Conservation (phyloP, 1,140 invertebrate genomes). For the Nebria ingens region DNA sequence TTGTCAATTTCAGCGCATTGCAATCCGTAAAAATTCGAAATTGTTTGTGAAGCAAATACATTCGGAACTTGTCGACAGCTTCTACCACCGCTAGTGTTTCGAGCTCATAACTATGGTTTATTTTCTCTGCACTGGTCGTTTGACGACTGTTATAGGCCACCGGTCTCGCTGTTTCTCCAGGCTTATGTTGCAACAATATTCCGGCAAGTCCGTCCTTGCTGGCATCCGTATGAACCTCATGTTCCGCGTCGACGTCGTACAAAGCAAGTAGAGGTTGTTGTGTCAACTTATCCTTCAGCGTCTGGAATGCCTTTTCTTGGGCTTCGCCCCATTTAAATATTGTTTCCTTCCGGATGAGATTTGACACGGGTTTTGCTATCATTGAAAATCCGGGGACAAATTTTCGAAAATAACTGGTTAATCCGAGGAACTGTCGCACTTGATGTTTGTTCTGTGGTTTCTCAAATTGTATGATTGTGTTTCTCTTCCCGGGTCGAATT, state of each 20-base stretch:
- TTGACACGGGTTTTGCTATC: neutral
- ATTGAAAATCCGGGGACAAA: slow-evolving; percentile 20
- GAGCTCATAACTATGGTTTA: neutral
- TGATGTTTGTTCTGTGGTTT: slow-evolving; percentile 23
- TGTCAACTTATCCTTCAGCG: neutral
- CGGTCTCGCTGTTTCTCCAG: neutral
- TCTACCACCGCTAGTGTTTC: neutral
- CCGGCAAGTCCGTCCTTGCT: slow-evolving; percentile 25
- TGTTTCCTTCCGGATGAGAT: neutral
- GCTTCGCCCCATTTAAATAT: neutral
- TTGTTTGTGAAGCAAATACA: neutral
- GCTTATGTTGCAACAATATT: slow-evolving; percentile 20
- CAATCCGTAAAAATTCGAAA: neutral
- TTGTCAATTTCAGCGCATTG: slow-evolving; percentile 22
- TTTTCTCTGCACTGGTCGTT: slow-evolving; percentile 4
- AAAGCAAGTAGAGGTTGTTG: neutral
- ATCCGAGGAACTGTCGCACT: slow-evolving; percentile 32
- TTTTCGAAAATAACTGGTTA: slow-evolving; percentile 28
- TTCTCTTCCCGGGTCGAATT: slow-evolving; percentile 18
- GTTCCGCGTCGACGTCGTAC: neutral
- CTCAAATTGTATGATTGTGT: slow-evolving; percentile 21
- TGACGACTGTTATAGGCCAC: slow-evolving; percentile 10
- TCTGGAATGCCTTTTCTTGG: neutral
- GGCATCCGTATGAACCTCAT: slow-evolving; percentile 30
- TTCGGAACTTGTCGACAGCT: neutral